Evolutionary conservation across 2,888 invertebrate genomes (phyloP).

Genomic region (Sthenelais limicola): DNA sequence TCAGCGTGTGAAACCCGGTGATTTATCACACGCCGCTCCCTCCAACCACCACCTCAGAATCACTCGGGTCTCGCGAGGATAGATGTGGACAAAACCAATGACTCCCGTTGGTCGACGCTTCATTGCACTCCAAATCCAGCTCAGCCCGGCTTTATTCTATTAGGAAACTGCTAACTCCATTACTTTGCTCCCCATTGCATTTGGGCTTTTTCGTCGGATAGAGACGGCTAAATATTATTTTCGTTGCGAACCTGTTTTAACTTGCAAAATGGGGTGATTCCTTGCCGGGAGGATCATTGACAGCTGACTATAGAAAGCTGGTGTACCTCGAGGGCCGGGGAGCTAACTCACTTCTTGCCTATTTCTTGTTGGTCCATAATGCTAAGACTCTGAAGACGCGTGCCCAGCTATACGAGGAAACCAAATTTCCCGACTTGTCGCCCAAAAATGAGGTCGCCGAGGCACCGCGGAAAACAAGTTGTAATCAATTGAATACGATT

Average conservation of each 20-base stretch:
- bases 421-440: conserved; percentile 17
- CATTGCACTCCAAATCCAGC: conserved; percentile 23
- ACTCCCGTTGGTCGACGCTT: conserved; percentile 23
- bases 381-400: no score
- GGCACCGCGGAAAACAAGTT: conserved; percentile 31
- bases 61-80: not conserved
- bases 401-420: no score
- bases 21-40: no score
- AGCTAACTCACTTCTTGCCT: no score
- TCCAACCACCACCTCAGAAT: not conserved
- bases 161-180: conserved; percentile 31
- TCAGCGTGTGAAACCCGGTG: no score
- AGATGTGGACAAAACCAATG: not conserved
- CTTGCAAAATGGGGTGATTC: conserved; percentile 39
- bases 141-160: conserved; percentile 15
- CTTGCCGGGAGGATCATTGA: no score
- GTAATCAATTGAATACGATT: conserved; percentile 45
- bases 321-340: no score
- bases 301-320: no score
- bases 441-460: conserved; percentile 33
- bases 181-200: conserved; percentile 29
- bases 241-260: conserved; percentile 39
- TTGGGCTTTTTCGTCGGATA: conserved; percentile 13
- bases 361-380: no score
- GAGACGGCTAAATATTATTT: conserved; percentile 38